Conservation (phyloP, 2,888 invertebrate species). For the Cephus nigrinus region DNA sequence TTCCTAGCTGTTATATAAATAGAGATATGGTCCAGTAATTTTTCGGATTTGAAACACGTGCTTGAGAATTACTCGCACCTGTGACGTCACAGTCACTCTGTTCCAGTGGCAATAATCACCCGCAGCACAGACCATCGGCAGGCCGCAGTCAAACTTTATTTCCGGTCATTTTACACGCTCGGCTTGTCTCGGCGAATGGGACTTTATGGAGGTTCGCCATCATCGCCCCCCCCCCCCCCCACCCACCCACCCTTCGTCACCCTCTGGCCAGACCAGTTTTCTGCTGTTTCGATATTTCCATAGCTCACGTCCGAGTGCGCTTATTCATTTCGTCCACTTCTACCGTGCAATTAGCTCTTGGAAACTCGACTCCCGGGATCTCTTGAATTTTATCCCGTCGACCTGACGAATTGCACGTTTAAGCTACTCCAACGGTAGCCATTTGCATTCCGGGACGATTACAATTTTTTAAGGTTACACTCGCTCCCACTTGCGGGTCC, state of each 20-base stretch:
- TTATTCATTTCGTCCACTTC: not conserved
- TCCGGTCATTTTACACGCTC: constrained; percentile 19
- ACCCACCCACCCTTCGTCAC: too few species aligned
- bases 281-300: constrained; percentile 1
- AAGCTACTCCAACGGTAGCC: not conserved
- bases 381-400: not conserved
- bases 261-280: not conserved
- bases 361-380: not conserved
- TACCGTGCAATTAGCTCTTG: not conserved
- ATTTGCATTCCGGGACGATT: not conserved
- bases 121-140: constrained; percentile 1
- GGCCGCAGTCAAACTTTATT: constrained; percentile 16
- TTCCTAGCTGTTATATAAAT: not conserved
- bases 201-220: constrained; percentile 1
- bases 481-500: not conserved
- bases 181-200: not conserved
- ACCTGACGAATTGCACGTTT: not conserved
- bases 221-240: too few species aligned
- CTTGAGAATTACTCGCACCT: not conserved
- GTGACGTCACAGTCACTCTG: not conserved
- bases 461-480: not conserved
- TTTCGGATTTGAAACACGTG: not conserved
- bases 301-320: not conserved
- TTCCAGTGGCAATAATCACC: constrained; percentile 13
- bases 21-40: not conserved